phyloP scores from a whole-genome alignment of 1,140 invertebrate species.

The Atta cephalotes region DNA sequence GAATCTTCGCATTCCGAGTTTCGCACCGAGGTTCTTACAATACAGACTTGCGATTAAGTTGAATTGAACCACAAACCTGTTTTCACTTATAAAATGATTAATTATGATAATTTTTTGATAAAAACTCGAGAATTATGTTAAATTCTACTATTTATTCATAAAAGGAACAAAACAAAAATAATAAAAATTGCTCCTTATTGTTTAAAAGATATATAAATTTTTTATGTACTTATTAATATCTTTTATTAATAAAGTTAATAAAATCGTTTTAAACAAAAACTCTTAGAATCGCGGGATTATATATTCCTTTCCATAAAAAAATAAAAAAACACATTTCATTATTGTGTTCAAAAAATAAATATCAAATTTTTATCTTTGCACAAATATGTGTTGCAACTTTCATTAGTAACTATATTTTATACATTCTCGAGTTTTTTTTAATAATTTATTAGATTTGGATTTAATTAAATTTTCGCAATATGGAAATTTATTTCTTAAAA shows the following conservation, averaged over 20 bases:
- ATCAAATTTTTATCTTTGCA: not conserved
- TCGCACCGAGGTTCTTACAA: not conserved
- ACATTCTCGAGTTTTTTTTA: not conserved
- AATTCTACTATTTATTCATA: not conserved
- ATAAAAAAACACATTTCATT: not conserved
- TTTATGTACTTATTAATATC: not conserved
- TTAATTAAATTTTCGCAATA: not conserved
- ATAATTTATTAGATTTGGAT: not conserved
- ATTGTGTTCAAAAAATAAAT: not conserved
- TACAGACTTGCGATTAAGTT: not conserved
- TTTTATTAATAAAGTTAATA: not conserved
- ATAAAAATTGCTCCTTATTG: not conserved
- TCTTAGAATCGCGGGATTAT: not conserved
- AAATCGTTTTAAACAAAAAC: slow-evolving; percentile 9
- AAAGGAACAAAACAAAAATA: slow-evolving; percentile 1
- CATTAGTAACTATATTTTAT: not conserved
- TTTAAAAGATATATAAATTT: not conserved
- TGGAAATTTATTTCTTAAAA: not conserved
- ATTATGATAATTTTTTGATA: slow-evolving; percentile 24
- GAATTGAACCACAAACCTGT: not conserved
- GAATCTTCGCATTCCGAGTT: slow-evolving; percentile 16
- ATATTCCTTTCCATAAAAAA: not conserved
- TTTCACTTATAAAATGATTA: not conserved
- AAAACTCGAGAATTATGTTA: slow-evolving; percentile 19
- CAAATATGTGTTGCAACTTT: not conserved